Conservation (phyloP, 1,140 invertebrate genomes). For the Aphis gossypii region DNA sequence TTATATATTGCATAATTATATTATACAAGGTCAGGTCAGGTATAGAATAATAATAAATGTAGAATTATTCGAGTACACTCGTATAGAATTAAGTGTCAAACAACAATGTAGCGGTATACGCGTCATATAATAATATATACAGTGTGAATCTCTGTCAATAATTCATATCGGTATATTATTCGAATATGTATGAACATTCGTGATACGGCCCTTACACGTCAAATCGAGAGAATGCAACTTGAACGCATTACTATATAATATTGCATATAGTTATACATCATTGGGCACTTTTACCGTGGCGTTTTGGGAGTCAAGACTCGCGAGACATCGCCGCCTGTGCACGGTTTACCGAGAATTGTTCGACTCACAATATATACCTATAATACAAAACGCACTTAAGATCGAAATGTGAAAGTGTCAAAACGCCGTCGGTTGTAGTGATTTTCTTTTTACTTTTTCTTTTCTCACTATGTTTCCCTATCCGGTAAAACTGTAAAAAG, state of each 20-base stretch:
- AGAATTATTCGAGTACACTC: no score
- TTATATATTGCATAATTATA: no score
- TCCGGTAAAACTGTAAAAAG: background rate
- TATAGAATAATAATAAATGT: no score
- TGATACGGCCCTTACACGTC: no score
- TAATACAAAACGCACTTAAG: background rate
- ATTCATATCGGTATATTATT: no score
- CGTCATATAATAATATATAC: no score
- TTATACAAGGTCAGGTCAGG: no score
- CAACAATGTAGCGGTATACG: background rate
- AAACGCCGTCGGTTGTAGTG: background rate
- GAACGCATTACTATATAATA: background rate
- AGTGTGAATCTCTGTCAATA: no score
- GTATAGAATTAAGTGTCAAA: no score
- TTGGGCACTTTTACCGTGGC: fast-evolving
- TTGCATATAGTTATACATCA: no score
- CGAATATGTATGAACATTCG: no score
- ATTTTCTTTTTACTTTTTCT: background rate
- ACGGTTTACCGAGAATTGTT: background rate
- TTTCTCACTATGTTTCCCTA: background rate
- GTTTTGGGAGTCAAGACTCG: background rate
- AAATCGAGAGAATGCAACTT: background rate
- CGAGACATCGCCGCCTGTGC: background rate
- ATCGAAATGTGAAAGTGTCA: background rate
- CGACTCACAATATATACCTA: background rate